These are phyloP conservation scores for Alsophila aescularia DNA, from an alignment of 2,888 invertebrate species.

Conservation along the genomic window DNA sequence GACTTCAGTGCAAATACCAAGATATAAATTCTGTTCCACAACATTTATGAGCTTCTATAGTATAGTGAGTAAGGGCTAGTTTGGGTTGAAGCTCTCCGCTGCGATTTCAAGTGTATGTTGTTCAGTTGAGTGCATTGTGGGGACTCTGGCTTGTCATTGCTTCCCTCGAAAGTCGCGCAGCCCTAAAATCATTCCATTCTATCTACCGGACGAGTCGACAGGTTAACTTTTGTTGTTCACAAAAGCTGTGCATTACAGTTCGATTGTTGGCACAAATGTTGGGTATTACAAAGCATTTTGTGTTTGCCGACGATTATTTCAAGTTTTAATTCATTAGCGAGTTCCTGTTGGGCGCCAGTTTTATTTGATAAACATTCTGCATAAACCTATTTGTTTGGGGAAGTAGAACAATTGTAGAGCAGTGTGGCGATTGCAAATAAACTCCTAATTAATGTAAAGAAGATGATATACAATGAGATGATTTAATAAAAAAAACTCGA, in stretches of 20 bases:
- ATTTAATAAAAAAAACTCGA: slow-evolving; percentile 10
- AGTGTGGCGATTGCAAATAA: not conserved
- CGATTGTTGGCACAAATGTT: slow-evolving; percentile 83
- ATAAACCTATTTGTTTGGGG: not conserved
- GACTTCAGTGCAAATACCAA: slow-evolving; percentile 55
- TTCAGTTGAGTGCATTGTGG: slow-evolving; percentile 66
- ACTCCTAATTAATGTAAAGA: not conserved
- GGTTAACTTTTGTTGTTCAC: slow-evolving; percentile 82
- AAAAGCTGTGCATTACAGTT: slow-evolving; percentile 80
- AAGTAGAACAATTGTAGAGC: not conserved
- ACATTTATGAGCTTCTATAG: not conserved
- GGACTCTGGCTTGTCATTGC: slow-evolving; percentile 79
- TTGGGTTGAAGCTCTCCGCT: slow-evolving; percentile 11
- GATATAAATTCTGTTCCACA: slow-evolving; percentile 24
- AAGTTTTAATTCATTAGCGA: slow-evolving; percentile 55
- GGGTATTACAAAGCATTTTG: slow-evolving; percentile 77
- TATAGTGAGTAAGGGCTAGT: not conserved
- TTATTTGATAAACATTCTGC: slow-evolving; percentile 5
- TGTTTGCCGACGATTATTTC: slow-evolving; percentile 64
- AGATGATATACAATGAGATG: not conserved
- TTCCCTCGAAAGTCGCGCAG: slow-evolving; percentile 66
- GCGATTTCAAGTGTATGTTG: slow-evolving; percentile 39
- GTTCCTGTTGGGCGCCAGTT: slow-evolving; percentile 43
- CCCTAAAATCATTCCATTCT: slow-evolving; percentile 82
- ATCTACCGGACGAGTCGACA: slow-evolving; percentile 75